Evolutionary conservation across 2,113 vertebrate genomes (phyloP), one percentile per base, ranked within the genome.

Genomic region (Oncorhynchus masou): DNA sequence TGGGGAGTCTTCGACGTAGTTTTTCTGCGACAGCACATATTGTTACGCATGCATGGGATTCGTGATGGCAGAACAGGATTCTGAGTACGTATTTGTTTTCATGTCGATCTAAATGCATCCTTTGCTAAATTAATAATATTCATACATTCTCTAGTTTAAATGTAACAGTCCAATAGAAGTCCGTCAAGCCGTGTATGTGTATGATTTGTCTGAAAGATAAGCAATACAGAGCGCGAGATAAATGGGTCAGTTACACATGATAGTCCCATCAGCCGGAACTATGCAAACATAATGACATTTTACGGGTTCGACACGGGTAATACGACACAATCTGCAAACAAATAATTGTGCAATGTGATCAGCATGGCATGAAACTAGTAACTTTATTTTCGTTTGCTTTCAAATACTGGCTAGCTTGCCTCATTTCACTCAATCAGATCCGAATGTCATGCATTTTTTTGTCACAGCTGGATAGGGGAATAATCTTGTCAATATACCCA

Each of bases 31-130:
- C 88, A 11, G 3, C 4, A 1, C 4, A 19, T 24, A 0, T 1
- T 45, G 11, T 2, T 7, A 1, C 59, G 2, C 1, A 64, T 24
- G 29, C 74, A 71, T 13, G 25, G 79, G 2, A 20, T 66, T 68
- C 66, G 73, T 68, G 27, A 88, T 92, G 90, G 89, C 91, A 0
- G 91, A 91, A 67, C 8, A 81, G 0, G 90, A 88, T 89, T 91
- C 74, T 1, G 91, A 88, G 25, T 74, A 31, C 54, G 0, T 20
- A 5, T 73, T 54, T 69, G 20, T 62, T 79, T 67, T 29, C 20
- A 65, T 20, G 59, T 39, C 2, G 1, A 92, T 92, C 90, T 15
- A 29, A 65, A 19, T 71, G 62, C 79, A 91, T 92, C 91, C 31
- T 6, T 0, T 0, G 6, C 3, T 15, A 3, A 27, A 4, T 39